Evolutionary conservation across 2,888 invertebrate genomes (phyloP).

Genomic region (Saturnia japonica): DNA sequence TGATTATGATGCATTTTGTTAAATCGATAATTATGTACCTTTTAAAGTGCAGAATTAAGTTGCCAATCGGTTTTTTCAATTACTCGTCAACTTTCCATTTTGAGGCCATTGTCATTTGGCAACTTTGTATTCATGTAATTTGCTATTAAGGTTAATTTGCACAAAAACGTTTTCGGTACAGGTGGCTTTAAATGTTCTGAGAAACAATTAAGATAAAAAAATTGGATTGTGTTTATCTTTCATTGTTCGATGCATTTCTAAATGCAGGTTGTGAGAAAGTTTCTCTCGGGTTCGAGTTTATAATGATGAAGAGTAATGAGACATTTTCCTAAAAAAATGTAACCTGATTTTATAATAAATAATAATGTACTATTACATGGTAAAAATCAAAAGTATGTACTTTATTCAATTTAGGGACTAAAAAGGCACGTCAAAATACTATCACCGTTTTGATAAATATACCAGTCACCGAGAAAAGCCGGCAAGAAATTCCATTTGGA

Average conservation of each 20-base stretch:
- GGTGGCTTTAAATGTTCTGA: constrained; percentile 7
- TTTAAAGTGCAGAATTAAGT: not conserved
- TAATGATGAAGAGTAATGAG: too few species aligned
- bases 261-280: not conserved
- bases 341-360: too few species aligned
- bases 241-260: not conserved
- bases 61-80: not conserved
- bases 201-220: not conserved
- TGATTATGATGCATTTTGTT: too few species aligned
- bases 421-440: too few species aligned
- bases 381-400: too few species aligned
- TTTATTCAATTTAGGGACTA: too few species aligned
- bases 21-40: not conserved
- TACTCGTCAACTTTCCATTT: not conserved
- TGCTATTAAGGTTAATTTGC: constrained; percentile 7
- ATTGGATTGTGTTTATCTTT: not conserved
- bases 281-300: not conserved
- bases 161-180: not conserved
- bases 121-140: constrained; percentile 4
- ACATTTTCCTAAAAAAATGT: too few species aligned
- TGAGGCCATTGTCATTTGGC: constrained; percentile 19
- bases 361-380: too few species aligned
- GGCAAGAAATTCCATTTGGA: too few species aligned
- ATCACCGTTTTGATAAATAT: too few species aligned
- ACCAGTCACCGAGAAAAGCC: too few species aligned